A percentile compares a stretch with the other conserved stretches of the same genome.
These are phyloP conservation scores for Melanotaenia pygmaea DNA, from an alignment of 2,797 vertebrate genomes.

Conservation along the genomic window DNA sequence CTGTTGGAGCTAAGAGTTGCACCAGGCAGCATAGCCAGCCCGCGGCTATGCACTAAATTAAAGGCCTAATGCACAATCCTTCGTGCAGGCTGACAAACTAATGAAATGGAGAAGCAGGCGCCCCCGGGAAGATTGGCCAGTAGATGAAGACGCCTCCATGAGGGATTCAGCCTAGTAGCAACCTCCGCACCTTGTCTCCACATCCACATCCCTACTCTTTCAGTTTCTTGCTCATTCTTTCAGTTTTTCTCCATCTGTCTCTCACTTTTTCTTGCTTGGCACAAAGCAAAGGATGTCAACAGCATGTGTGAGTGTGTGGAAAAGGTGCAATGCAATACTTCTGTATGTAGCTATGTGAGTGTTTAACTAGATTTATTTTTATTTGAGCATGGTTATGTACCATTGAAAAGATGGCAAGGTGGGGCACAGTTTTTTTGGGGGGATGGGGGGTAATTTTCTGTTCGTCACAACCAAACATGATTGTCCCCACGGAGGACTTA, in stretches of 20 bases:
- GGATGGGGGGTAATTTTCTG: slow-evolving; percentile 40
- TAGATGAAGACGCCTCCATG: slow-evolving; percentile 86
- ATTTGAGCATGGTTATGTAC: slow-evolving; percentile 36
- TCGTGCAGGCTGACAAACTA: slow-evolving; percentile 89
- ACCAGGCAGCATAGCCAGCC: slow-evolving; percentile 85
- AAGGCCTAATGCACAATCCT: slow-evolving; percentile 92
- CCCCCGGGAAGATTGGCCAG: slow-evolving; percentile 82
- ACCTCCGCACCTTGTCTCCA: slow-evolving; percentile 65
- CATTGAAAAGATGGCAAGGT: slow-evolving; percentile 37
- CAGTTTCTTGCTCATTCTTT: slow-evolving; percentile 44
- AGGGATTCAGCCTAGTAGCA: slow-evolving; percentile 79
- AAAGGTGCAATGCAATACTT: slow-evolving; percentile 35
- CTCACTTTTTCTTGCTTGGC: slow-evolving; percentile 36
- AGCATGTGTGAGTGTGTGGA: slow-evolving; percentile 49
- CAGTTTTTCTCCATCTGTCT: slow-evolving; percentile 46
- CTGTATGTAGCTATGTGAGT: slow-evolving; percentile 20
- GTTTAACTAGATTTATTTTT: slow-evolving; percentile 18
- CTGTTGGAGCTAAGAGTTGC: slow-evolving; percentile 80
- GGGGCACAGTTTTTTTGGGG: slow-evolving; percentile 43
- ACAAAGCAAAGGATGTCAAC: slow-evolving; percentile 57
- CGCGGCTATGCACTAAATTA: slow-evolving; percentile 93
- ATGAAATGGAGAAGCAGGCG: slow-evolving; percentile 88
- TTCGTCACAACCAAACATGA: slow-evolving; percentile 70
- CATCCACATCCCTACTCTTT: slow-evolving; percentile 48
- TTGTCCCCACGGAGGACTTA: slow-evolving; percentile 69